A percentile compares a stretch with the other conserved stretches of the same genome.
phyloP scores from a whole-genome alignment of 2,888 invertebrate genomes.

The Diachrysia chrysitis region DNA sequence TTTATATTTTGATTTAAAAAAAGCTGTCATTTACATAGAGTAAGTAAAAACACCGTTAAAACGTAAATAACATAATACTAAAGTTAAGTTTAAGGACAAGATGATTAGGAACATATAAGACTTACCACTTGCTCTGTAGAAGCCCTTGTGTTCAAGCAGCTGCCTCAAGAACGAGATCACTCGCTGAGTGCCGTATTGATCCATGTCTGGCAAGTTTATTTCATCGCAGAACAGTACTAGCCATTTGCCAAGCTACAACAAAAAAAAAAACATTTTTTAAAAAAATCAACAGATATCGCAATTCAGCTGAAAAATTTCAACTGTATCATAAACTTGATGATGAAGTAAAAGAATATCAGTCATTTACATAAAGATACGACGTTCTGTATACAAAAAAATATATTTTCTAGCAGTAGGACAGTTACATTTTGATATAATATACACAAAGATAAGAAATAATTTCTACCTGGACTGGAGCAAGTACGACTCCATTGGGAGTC shows the following conservation, averaged over 20 bases:
- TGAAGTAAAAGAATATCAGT: too few species aligned
- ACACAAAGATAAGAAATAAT: background rate
- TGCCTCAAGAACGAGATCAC: constrained; percentile 99
- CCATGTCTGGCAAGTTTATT: constrained; percentile 99
- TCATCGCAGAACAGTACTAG: constrained; percentile 99
- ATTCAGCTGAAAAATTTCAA: too few species aligned
- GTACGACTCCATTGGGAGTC: constrained; percentile 98
- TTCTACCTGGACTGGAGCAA: constrained; percentile 96
- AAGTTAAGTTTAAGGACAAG: background rate
- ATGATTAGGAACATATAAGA: background rate
- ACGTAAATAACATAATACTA: too few species aligned
- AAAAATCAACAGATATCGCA: too few species aligned
- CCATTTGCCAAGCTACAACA: constrained; percentile 97
- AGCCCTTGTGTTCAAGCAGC: constrained; percentile 98
- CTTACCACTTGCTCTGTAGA: constrained; percentile 93
- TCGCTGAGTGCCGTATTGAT: constrained; percentile 98
- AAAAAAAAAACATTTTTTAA: constrained; percentile 22
- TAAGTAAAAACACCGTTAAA: too few species aligned
- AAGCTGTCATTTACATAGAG: too few species aligned
- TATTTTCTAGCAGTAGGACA: too few species aligned
- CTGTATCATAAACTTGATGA: too few species aligned
- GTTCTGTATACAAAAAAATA: too few species aligned
- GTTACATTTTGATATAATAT: too few species aligned
- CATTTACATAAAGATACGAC: too few species aligned
- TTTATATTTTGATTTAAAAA: background rate